A percentile compares a stretch with the other conserved stretches of the same genome.
Conservation (phyloP, 2,888 invertebrate species). For the Ephialtes manifestator region DNA sequence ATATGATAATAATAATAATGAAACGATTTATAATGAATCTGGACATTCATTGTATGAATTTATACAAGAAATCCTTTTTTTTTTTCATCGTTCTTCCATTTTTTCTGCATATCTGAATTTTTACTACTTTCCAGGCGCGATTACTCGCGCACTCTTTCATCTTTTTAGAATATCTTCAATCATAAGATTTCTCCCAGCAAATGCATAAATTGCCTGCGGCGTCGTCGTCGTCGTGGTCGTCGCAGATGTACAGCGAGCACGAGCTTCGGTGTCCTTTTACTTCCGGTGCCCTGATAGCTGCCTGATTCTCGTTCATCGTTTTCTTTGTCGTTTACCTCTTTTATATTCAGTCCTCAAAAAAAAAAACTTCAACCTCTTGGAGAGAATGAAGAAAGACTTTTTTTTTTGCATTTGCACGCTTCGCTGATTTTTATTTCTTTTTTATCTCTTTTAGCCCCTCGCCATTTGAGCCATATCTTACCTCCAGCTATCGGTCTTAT, state of each 20-base stretch:
- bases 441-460: not conserved
- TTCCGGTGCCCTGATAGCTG: not conserved
- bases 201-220: constrained; percentile 1
- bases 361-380: not conserved
- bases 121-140: not conserved
- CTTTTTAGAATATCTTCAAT: not conserved
- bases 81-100: not conserved
- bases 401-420: not conserved
- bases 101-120: not conserved
- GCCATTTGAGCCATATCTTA: not conserved
- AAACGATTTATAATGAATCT: not conserved
- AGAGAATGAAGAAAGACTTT: not conserved
- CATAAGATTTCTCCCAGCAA: not conserved
- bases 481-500: not conserved
- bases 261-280: not conserved
- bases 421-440: not conserved
- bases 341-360: not conserved
- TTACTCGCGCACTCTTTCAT: not conserved
- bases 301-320: constrained; percentile 2
- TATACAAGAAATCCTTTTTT: not conserved
- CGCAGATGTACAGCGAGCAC: not conserved
- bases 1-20: not conserved
- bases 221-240: not conserved
- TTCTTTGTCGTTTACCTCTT: constrained; percentile 23
- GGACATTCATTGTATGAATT: not conserved